Evolutionary conservation across 2,888 invertebrate species (phyloP), one percentile per base, ranked within the genome.

Genomic region (Entomobrya multifasciata): DNA sequence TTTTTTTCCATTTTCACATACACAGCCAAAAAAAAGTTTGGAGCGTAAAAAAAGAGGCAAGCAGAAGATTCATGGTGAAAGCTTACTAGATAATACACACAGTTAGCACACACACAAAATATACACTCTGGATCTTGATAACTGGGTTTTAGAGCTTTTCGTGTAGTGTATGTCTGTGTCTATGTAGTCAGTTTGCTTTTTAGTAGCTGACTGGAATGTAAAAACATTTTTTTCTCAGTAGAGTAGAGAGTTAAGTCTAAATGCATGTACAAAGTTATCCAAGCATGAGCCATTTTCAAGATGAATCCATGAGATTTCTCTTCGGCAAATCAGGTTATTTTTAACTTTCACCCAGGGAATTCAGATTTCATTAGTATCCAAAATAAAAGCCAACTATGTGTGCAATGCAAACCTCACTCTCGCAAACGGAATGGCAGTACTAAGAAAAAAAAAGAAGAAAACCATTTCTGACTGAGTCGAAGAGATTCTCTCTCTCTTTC

Each of bases 321-420:
- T 27, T 15, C 62, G 57, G 20, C 82, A 82, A 82, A 82, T 82
- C 82, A 82, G 82, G 82, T 82, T 82, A 82, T 82, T 82, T 82
- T 82, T 82, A 82, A 82, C 82, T 82, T 82, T 47, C 82, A 82
- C 47, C 74, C 1, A 62, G 82, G 74, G 82, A 82, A 82, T 82
- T 82, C 74, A 82, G 82, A 74, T 82, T 82, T 82, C 82, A 82
- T 82, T 82, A 82, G 82, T 82, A 82, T 74, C 72, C 72, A 60
- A 82, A 82, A 74, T 82, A 60, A 82, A 60, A 82, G 82, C 60
- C 74, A 82, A 62, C 70, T 79, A 52, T 67, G 79, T 79, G 27
- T 30, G 22, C 20, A 22, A 49, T 47, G 17, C 44, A 72, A 15
- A 72, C 72, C n/a, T 72, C 52, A 30, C 27, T 30, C 36, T 36